Percentiles rank a stretch among this genome's conserved stretches.
Evolutionary conservation across 2,797 vertebrate species (phyloP).

Genomic region (Monodelphis domestica): DNA sequence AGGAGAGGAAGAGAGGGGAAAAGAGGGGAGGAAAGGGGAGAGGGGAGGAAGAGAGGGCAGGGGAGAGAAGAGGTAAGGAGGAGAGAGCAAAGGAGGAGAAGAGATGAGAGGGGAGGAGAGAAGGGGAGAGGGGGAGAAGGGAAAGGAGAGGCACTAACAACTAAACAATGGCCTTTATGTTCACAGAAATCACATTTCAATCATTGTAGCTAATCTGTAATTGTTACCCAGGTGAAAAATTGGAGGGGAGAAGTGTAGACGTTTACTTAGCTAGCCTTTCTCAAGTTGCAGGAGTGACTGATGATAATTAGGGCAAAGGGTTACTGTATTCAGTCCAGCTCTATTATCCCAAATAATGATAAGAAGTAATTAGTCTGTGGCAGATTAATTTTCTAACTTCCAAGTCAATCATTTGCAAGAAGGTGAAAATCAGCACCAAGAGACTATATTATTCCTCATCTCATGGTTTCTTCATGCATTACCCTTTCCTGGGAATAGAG

Average conservation of each 20-base stretch:
- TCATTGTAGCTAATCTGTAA: not conserved
- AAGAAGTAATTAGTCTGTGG: conserved; percentile 8
- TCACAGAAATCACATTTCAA: not conserved
- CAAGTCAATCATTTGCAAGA: conserved; percentile 25
- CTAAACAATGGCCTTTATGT: not conserved
- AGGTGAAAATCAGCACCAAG: not conserved
- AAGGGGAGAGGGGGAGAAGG: too few species aligned
- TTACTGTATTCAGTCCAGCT: not conserved
- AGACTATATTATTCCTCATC: not conserved
- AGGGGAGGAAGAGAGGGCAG: not conserved
- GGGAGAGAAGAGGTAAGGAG: not conserved
- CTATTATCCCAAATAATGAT: not conserved
- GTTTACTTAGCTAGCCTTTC: not conserved
- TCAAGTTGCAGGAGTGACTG: conserved; percentile 18
- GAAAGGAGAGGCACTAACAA: not conserved
- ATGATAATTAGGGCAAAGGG: not conserved
- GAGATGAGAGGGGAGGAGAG: not conserved
- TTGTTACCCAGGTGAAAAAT: conserved; percentile 15
- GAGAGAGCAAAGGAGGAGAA: too few species aligned
- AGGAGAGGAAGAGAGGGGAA: too few species aligned
- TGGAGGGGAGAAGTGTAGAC: not conserved
- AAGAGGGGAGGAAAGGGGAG: not conserved
- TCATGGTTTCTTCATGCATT: conserved; percentile 33
- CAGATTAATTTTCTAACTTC: conserved; percentile 30
- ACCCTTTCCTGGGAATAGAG: conserved; percentile 23